Evolutionary conservation across 2,113 vertebrate species (phyloP).

Genomic region (Daubentonia madagascariensis): DNA sequence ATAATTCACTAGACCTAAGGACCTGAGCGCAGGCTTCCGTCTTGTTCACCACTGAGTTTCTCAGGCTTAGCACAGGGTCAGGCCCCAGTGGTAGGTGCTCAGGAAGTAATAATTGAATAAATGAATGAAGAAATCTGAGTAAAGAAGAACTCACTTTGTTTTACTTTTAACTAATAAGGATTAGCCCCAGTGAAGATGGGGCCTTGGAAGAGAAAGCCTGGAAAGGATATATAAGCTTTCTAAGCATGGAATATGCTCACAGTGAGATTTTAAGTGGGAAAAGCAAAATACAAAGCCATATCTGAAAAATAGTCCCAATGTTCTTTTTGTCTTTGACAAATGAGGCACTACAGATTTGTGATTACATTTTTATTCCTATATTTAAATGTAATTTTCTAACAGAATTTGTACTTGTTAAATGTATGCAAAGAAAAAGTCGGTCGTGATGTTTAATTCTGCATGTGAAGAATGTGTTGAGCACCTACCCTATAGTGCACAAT

Average conservation of each 20-base stretch:
- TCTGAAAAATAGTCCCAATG: not conserved
- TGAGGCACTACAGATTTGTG: conserved; percentile 20
- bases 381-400: conserved; percentile 53
- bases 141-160: not conserved
- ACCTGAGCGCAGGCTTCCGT: not conserved
- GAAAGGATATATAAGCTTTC: not conserved
- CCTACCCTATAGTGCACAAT: not conserved
- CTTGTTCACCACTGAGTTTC: not conserved
- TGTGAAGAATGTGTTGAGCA: not conserved
- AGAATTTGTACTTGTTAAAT: not conserved
- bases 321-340: conserved; percentile 39
- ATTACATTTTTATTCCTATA: not conserved
- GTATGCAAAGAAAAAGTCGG: not conserved
- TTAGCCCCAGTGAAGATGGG: not conserved
- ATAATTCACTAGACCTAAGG: not conserved
- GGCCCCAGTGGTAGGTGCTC: not conserved
- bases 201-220: conserved; percentile 14
- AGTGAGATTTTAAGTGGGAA: not conserved
- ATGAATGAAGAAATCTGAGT: not conserved
- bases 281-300: not conserved
- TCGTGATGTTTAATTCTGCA: not conserved
- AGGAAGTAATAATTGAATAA: not conserved
- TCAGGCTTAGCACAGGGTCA: not conserved
- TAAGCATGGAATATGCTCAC: not conserved
- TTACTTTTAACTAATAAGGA: not conserved